phyloP scores from a whole-genome alignment of 2,113 vertebrate genomes.

The Sarotherodon lohbergeri region DNA sequence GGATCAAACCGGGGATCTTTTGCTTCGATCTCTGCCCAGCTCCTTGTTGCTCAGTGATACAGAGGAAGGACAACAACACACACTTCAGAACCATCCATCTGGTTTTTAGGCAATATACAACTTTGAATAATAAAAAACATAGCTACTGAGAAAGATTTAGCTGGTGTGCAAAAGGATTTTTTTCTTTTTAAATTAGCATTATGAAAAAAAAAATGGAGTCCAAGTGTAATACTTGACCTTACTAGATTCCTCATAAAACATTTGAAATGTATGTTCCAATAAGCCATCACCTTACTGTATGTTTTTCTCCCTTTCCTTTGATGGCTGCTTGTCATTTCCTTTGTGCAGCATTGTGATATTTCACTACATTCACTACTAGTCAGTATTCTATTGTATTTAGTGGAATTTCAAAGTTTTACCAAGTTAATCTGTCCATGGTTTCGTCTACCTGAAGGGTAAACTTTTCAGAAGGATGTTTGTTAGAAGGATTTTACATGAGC shows the following conservation, averaged over 20 bases:
- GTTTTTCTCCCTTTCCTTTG: neutral
- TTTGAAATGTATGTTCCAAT: neutral
- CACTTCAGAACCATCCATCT: neutral
- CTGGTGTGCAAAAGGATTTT: neutral
- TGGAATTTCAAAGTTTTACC: neutral
- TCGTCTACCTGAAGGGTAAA: neutral
- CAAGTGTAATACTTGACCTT: neutral
- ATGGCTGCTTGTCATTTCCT: neutral
- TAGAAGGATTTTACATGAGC: neutral
- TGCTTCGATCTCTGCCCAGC: neutral
- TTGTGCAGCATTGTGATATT: neutral
- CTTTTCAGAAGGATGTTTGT: neutral
- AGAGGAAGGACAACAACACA: neutral
- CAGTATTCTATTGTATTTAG: neutral
- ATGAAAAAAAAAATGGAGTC: neutral
- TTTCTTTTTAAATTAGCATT: neutral
- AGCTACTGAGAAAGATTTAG: slow-evolving; percentile 55
- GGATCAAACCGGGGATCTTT: neutral
- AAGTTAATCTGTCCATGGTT: neutral
- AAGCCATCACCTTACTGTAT: neutral
- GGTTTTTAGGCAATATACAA: neutral
- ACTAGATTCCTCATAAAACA: neutral
- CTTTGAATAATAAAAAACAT: neutral
- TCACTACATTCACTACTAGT: neutral
- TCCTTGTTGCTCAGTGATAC: slow-evolving; percentile 37